Conservation (phyloP, 2,888 invertebrate genomes). For the Caenorhabditis plicata region DNA sequence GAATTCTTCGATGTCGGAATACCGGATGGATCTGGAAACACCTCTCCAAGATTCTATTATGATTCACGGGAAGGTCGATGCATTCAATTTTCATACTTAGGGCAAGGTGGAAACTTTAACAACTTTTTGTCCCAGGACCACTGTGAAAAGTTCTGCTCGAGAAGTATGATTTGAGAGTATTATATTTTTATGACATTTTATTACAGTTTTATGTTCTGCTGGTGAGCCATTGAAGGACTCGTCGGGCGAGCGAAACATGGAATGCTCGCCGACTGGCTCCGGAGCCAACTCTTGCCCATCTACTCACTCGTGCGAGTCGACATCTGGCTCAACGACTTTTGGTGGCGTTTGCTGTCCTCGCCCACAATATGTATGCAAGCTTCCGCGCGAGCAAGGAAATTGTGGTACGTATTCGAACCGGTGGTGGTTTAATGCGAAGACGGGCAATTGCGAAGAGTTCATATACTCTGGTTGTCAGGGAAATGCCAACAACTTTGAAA, state of each 20-base stretch:
- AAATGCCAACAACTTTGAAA: slow-evolving; percentile 65
- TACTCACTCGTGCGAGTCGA: slow-evolving; percentile 63
- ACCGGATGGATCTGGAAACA: slow-evolving; percentile 60
- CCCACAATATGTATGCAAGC: slow-evolving; percentile 64
- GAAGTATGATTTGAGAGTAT: slow-evolving; percentile 59
- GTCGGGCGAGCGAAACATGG: slow-evolving; percentile 64
- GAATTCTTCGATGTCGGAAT: slow-evolving; percentile 65
- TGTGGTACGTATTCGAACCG: slow-evolving; percentile 64
- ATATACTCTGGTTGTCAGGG: slow-evolving; percentile 64
- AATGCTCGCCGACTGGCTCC: slow-evolving; percentile 63
- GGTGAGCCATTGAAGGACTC: slow-evolving; percentile 65
- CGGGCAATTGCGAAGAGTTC: slow-evolving; percentile 66
- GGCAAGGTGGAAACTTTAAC: slow-evolving; percentile 65
- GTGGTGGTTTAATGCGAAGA: slow-evolving; percentile 66
- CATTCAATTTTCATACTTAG: slow-evolving; percentile 64
- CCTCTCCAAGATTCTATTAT: slow-evolving; percentile 63
- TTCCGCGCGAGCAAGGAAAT: slow-evolving; percentile 61
- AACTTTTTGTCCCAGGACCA: slow-evolving; percentile 64
- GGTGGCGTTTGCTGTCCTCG: slow-evolving; percentile 64
- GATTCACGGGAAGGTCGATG: slow-evolving; percentile 62
- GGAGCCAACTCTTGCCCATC: slow-evolving; percentile 62
- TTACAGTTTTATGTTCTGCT: slow-evolving; percentile 62
- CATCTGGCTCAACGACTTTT: slow-evolving; percentile 55
- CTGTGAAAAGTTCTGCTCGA: slow-evolving; percentile 65
- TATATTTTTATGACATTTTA: not conserved